These are phyloP conservation scores for Scolopax mira DNA, from an alignment of 2,113 vertebrate species.

Conservation along the genomic window DNA sequence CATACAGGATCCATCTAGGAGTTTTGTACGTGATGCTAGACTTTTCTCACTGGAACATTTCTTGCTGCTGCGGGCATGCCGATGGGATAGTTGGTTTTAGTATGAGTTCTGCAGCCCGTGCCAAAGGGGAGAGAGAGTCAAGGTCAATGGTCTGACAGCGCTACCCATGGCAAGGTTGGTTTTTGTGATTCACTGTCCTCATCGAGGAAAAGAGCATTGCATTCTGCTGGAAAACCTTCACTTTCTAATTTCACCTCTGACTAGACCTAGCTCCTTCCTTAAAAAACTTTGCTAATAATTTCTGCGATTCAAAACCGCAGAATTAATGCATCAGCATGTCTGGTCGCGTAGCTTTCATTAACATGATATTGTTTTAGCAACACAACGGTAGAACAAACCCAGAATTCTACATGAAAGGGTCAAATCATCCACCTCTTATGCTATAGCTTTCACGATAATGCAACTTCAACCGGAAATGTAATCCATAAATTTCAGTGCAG, in stretches of 20 bases:
- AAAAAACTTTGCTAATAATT: background rate
- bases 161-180: background rate
- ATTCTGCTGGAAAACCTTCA: background rate
- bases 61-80: background rate
- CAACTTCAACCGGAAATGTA: background rate
- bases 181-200: background rate
- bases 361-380: background rate
- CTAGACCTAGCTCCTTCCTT: background rate
- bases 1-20: background rate
- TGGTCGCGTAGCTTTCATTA: rapidly evolving
- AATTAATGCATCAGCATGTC: rapidly evolving
- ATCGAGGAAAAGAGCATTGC: background rate
- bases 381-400: background rate
- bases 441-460: background rate
- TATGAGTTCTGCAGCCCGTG: background rate
- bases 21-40: background rate
- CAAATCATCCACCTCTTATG: background rate
- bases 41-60: background rate
- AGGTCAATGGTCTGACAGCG: background rate
- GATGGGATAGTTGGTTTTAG: background rate
- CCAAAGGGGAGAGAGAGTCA: slow-evolving; percentile 9
- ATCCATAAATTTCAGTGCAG: background rate
- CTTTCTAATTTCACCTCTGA: background rate
- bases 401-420: background rate
- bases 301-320: background rate